phyloP scores from a whole-genome alignment of 1,140 invertebrate genomes.

The Nasonia giraulti region DNA sequence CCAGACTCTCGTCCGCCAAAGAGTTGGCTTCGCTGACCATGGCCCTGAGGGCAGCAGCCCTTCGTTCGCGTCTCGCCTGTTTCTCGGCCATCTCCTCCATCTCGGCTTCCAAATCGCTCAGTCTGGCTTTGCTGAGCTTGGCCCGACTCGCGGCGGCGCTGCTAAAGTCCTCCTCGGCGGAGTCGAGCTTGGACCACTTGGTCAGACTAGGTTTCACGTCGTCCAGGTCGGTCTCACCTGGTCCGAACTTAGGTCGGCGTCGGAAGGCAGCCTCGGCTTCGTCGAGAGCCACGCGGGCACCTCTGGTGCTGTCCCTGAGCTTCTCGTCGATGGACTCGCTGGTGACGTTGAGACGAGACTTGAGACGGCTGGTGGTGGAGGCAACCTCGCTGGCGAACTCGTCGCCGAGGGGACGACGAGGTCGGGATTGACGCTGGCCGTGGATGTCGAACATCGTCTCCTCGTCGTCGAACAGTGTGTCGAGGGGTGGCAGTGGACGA shows the following conservation, averaged over 20 bases:
- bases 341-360: slow-evolving; percentile 56
- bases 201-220: slow-evolving; percentile 51
- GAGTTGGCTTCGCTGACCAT: slow-evolving; percentile 67
- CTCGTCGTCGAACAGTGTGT: slow-evolving; percentile 61
- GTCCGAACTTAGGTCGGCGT: slow-evolving; percentile 62
- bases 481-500: slow-evolving; percentile 53
- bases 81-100: slow-evolving; percentile 73
- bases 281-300: slow-evolving; percentile 57
- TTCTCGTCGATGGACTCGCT: background rate
- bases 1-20: slow-evolving; percentile 52
- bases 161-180: slow-evolving; percentile 43
- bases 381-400: slow-evolving; percentile 67
- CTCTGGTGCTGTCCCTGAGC: slow-evolving; percentile 28
- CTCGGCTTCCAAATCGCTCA: slow-evolving; percentile 72
- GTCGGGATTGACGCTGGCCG: slow-evolving; percentile 66
- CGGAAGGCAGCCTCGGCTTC: slow-evolving; percentile 64
- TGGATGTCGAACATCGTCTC: slow-evolving; percentile 72
- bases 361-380: slow-evolving; percentile 64
- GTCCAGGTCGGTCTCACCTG: slow-evolving; percentile 66
- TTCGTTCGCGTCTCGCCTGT: slow-evolving; percentile 70
- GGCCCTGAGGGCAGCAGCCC: slow-evolving; percentile 68
- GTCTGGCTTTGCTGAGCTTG: slow-evolving; percentile 67
- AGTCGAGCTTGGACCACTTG: slow-evolving; percentile 67
- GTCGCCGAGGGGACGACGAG: slow-evolving; percentile 57
- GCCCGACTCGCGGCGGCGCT: slow-evolving; percentile 68